Conservation (phyloP, 1,140 invertebrate species). For the Archegozetes longisetosus region DNA sequence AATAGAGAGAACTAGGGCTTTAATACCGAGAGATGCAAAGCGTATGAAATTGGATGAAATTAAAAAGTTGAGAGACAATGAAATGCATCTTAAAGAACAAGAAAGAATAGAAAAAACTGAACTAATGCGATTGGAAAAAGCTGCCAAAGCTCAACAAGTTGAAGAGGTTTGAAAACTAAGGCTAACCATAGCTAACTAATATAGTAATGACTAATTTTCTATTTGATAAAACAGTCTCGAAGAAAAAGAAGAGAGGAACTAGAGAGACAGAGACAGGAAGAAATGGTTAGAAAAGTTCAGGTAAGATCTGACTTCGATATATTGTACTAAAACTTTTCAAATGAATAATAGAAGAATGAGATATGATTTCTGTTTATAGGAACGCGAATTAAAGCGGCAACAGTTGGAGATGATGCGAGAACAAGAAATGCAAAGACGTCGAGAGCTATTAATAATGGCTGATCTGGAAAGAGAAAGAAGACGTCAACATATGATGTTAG, state of each 20-base stretch:
- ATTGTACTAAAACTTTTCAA: too few relatives aligned
- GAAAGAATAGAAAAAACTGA: constrained; percentile 60
- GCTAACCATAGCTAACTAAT: too few relatives aligned
- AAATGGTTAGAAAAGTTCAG: constrained; percentile 63
- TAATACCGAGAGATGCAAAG: constrained; percentile 24
- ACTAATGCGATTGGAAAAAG: constrained; percentile 51
- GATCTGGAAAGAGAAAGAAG: constrained; percentile 63
- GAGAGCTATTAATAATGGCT: constrained; percentile 60
- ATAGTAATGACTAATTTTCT: too few relatives aligned
- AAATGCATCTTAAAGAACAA: constrained; percentile 56
- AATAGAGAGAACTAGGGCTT: constrained; percentile 20
- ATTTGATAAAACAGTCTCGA: constrained; percentile 18
- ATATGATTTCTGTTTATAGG: constrained; percentile 4
- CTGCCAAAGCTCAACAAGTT: constrained; percentile 51
- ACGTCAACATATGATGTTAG: constrained; percentile 70
- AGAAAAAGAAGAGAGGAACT: constrained; percentile 45
- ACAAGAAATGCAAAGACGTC: constrained; percentile 62
- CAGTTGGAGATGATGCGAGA: constrained; percentile 42
- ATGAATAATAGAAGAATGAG: too few relatives aligned
- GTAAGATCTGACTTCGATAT: too few relatives aligned
- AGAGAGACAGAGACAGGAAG: constrained; percentile 64
- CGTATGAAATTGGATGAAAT: constrained; percentile 38
- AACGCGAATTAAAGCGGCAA: constrained; percentile 4
- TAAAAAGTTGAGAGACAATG: constrained; percentile 40
- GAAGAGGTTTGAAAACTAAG: too few relatives aligned